Conservation (phyloP, 2,113 vertebrate genomes). For the Clinocottus analis region DNA sequence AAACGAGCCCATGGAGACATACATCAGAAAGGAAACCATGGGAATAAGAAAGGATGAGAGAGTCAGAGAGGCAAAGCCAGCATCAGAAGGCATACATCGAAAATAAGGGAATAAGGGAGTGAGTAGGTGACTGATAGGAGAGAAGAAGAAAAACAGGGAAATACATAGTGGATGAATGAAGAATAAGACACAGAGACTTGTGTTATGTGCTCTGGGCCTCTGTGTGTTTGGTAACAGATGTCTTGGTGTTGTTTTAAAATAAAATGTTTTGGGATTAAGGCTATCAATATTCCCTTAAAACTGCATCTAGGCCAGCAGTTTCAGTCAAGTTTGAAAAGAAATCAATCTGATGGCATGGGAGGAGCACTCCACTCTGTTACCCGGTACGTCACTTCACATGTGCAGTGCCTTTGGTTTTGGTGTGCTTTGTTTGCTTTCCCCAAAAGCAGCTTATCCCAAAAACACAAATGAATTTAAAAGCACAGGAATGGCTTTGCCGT, state of each 20-base stretch:
- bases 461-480: constrained; percentile 3
- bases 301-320: constrained; percentile 38
- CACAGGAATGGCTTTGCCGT: constrained; percentile 4
- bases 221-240: constrained; percentile 9
- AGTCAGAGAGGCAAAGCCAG: constrained; percentile 14
- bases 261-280: constrained; percentile 40
- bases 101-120: constrained; percentile 8
- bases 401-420: background rate
- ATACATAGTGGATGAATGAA: constrained; percentile 15
- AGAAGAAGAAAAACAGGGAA: background rate
- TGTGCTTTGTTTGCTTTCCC: background rate
- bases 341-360: constrained; percentile 22
- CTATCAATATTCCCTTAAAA: constrained; percentile 30
- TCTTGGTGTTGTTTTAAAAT: constrained; percentile 32
- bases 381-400: background rate
- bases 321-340: constrained; percentile 29
- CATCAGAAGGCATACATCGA: constrained; percentile 22
- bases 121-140: background rate
- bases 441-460: constrained; percentile 17
- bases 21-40: constrained; percentile 18
- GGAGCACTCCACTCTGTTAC: background rate
- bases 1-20: constrained; percentile 40
- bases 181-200: constrained; percentile 2
- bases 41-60: background rate
- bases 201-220: constrained; percentile 22